A percentile compares a stretch with the other conserved stretches of the same genome.
These are phyloP conservation scores for Microtus ochrogaster DNA, from an alignment of 2,113 vertebrate genomes.

Conservation along the genomic window DNA sequence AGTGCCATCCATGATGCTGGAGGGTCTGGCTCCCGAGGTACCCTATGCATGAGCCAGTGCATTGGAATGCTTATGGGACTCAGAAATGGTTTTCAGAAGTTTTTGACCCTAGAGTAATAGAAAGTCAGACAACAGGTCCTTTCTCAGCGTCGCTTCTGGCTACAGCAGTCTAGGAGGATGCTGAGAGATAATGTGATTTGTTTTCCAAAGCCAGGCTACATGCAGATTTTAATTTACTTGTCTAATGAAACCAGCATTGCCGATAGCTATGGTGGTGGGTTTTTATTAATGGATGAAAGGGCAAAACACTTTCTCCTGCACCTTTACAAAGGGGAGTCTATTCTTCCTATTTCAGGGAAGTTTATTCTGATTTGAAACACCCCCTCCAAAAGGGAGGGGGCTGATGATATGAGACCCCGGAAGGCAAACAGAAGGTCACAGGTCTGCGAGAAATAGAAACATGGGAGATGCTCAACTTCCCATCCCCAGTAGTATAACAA, in stretches of 20 bases:
- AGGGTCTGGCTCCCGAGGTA: neutral
- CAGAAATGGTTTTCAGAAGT: neutral
- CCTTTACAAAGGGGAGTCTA: neutral
- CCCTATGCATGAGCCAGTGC: neutral
- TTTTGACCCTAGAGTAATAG: neutral
- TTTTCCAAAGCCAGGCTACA: neutral
- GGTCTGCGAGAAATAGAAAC: neutral
- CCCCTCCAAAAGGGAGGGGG: neutral
- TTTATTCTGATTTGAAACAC: neutral
- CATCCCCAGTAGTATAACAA: neutral
- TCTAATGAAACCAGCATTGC: neutral
- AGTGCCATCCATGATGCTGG: neutral
- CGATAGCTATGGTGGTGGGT: neutral
- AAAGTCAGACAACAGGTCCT: neutral
- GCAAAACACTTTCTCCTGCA: neutral
- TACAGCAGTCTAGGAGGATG: neutral
- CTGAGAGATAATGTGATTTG: neutral
- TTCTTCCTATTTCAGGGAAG: neutral
- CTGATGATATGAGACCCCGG: too few relatives aligned
- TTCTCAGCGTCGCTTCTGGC: neutral
- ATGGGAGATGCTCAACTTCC: neutral
- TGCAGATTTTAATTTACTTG: neutral
- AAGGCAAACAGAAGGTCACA: neutral
- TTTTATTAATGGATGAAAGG: neutral
- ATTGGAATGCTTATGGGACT: neutral